phyloP scores from a whole-genome alignment of 2,113 vertebrate genomes.

The Sinocyclocheilus grahami region DNA sequence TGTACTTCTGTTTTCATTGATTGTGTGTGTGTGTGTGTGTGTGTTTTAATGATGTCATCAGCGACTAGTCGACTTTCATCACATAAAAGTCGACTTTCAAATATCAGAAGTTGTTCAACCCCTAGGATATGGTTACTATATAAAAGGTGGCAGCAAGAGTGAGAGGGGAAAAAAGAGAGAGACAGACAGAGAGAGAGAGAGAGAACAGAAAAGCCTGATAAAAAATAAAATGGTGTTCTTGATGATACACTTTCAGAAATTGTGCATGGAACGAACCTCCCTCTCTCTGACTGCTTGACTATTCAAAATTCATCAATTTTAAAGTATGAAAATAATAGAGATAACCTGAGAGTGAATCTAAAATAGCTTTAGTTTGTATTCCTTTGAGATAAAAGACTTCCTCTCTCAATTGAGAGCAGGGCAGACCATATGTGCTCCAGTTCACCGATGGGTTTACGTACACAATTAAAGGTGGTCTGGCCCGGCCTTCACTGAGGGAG shows the following conservation, averaged over 20 bases:
- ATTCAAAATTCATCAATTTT: conserved; percentile 50
- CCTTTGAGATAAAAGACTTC: conserved; percentile 44
- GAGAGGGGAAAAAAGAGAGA: background rate
- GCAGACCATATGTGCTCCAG: conserved; percentile 39
- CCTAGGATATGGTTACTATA: background rate
- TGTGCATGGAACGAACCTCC: conserved; percentile 17
- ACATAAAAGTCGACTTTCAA: too few relatives aligned
- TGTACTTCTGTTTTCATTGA: background rate
- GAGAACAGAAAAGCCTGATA: conserved; percentile 1
- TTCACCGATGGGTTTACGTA: conserved; percentile 39
- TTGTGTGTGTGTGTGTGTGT: background rate
- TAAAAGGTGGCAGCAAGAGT: background rate
- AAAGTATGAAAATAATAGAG: conserved; percentile 50
- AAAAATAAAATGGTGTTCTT: conserved; percentile 31
- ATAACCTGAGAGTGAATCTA: conserved; percentile 54
- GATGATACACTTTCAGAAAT: conserved; percentile 54
- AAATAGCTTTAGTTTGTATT: conserved; percentile 55
- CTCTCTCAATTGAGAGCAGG: conserved; percentile 31
- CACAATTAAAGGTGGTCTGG: conserved; percentile 52
- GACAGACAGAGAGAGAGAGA: background rate
- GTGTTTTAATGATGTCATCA: too few relatives aligned
- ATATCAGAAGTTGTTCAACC: too few relatives aligned
- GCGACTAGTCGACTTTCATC: too few relatives aligned
- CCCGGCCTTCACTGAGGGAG: conserved; percentile 26
- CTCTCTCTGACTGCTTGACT: conserved; percentile 21